Base-by-base conservation (phyloP, 2,113 vertebrate species). In the Seriola quinqueradiata region DNA sequence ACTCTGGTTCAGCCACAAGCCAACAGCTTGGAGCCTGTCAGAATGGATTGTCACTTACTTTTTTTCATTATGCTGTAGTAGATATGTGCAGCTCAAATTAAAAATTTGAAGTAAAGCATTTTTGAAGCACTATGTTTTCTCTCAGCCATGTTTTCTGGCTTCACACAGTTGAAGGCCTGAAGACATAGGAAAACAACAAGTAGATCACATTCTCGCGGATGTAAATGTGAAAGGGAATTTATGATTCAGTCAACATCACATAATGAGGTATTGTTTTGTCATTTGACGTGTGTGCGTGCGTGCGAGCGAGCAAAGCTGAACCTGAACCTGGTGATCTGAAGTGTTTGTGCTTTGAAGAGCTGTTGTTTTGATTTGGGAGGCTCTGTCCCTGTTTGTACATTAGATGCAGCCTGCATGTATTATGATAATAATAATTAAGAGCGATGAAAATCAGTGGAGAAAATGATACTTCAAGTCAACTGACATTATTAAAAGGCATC, bases 401-500 rank as follows among this genome's bases (percentile, higher is more conserved):
- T 6, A 69, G 68, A 46, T 54, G n/a, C 70, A 76, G 17, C 25
- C 21, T 3, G 61, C 44, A 8, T 42, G 48, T 36, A 38, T 63
- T 57, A 36, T 69, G 38, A 52, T 81, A 19, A 57, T 58, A 80
- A 83, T 83, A 86, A 85, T 84, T 80, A 82, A 70, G 54, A 79
- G 67, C 2, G 17, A 42, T 70, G 25, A 60, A 64, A 84, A 85
- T 82, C 38, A 59, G 54, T 17, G 7, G 32, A 81, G 72, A 75
- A 81, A 77, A 75, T 52, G 2, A 14, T 57, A 11, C 50, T 75
- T 82, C 55, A 84, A 77, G 68, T 80, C 69, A 60, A 25, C 67
- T 84, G 87, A 28, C 70, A 42, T 84, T 74, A 70, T 74, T 79
- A 59, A 85, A 87, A 81, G 57, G 21, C 83, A 86, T 86, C 73